Evolutionary conservation across 2,113 vertebrate genomes (phyloP).

Genomic region (Oreochromis aureus): DNA sequence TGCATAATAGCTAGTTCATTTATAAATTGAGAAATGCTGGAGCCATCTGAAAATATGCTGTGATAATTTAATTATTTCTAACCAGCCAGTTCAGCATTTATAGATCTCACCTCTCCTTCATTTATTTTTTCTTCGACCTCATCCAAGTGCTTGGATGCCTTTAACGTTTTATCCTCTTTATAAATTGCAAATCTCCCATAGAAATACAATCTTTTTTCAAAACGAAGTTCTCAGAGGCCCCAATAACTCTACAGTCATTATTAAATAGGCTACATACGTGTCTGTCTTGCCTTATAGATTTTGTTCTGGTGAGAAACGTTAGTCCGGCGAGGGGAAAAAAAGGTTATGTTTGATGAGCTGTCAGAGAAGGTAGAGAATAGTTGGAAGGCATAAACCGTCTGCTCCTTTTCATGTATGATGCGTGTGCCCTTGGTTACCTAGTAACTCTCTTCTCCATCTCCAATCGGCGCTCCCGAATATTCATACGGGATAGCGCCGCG

Average conservation of each 20-base stretch:
- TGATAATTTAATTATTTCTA: not conserved
- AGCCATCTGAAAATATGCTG: not conserved
- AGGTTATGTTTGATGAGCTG: conserved; percentile 7
- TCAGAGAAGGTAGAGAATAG: conserved; percentile 11
- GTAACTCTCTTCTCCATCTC: conserved; percentile 72
- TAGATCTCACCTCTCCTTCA: not conserved
- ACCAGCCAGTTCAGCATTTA: not conserved
- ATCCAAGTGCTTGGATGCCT: not conserved
- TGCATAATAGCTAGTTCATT: not conserved
- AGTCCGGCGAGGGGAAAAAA: not conserved
- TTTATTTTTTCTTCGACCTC: not conserved
- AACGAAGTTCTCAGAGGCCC: not conserved
- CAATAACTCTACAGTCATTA: not conserved
- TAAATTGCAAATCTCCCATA: not conserved
- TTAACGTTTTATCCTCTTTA: not conserved
- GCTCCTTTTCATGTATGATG: conserved; percentile 51
- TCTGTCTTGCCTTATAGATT: not conserved
- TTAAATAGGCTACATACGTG: not conserved
- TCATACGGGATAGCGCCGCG: conserved; percentile 67
- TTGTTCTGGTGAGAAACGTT: not conserved
- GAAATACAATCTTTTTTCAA: not conserved
- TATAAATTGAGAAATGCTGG: not conserved
- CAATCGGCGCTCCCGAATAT: conserved; percentile 64
- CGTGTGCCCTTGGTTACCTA: conserved; percentile 76
- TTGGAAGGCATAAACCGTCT: conserved; percentile 28